Evolutionary conservation across 2,797 vertebrate genomes (phyloP), one percentile per base, ranked within the genome.

Genomic region (Muraenolepis orangiensis): DNA sequence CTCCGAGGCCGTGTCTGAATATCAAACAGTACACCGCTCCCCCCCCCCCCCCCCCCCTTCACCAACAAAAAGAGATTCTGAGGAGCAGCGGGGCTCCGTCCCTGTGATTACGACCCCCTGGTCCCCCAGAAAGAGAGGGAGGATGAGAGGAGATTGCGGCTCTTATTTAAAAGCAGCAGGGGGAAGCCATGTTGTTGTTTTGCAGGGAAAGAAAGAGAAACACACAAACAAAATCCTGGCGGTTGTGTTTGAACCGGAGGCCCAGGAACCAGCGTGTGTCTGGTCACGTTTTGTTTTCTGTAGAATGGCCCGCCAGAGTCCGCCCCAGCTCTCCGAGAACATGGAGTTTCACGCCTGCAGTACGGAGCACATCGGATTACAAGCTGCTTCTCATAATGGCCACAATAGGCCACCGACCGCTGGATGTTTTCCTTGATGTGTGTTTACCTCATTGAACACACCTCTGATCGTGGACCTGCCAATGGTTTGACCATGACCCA

Each of bases 161-260:
- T 87, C n/a, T 92, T 90, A 92, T 92, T 86, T 79, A 88, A 87
- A 92, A 89, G 84, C 12, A 74, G 68, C 51, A n/a, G 79, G 77
- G 74, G n/a, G 85, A 84, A 88, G 81, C 76, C 78, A 82, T 80
- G 73, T 87, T 85, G 87, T 86, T n/a, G n/a, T n/a, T n/a, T 83
- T 57, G 71, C 80, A 84, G 87, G 79, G 84, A 79, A 87, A 84
- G 90, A 46, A 46, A 14, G 20, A 57, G 3, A 34, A 3, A 34
- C 16, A 34, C 32, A 34, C 32, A 34, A 4, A 38, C 4, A 38
- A 40, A 40, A 40, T 16, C 42, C 42, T 4, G 18, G 42, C 16
- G 32, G 4, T 16, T 46, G 14, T 18, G 1, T 18, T 6, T 42
- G 40, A 13, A 42, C 40, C 42, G 18, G 14, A 46, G 42, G 42